Base-by-base conservation (phyloP, 1,140 invertebrate species). In the Drosophila navojoa region DNA sequence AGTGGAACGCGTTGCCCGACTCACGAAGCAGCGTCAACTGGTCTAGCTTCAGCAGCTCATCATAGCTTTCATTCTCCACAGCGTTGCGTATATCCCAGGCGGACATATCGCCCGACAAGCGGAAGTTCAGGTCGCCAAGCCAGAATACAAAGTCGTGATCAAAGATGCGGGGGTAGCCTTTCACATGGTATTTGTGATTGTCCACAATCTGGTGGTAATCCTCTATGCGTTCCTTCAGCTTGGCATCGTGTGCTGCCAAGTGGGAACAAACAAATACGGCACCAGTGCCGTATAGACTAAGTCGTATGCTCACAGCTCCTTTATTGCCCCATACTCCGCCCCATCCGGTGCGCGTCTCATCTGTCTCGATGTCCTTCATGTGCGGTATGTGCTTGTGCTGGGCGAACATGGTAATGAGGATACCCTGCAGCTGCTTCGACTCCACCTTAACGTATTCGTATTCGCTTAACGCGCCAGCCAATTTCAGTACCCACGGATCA, bases 121-220 rank as follows among this genome's bases (percentile, higher is more conserved):
- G 95, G 92, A 99, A 99, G 91, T 99, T 99, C 5, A 99, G 92
- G 90, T 99, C 98, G 3, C 98, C 98, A 77, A 98, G 94, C 97
- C 97, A 99, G 92, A 99, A 98, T 2, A 98, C 95, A 91, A 98
- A 98, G 96, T 98, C 98, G 91, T 99, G 97, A 91, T 95, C 97
- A 72, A 98, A 94, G 76, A 99, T 98, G 80, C 95, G 95, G 5
- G 94, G 93, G 40, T 96, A 97, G 77, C 96, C 95, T 15, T 92
- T 86, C 49, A 95, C 94, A 59, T 94, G 94, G 86, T 96, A 97
- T 35, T 93, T 90, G 89, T 96, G 95, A 73, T 94, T 94, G 71
- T 94, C 94, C 10, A 96, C 93, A 58, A 99, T 98, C 47, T 94
- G 95, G 91, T 98, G 96, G 91, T 98, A 98, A 91, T 98, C 97